Evolutionary conservation across 2,113 vertebrate species (phyloP).

Genomic region (Psephotus haematonotus): DNA sequence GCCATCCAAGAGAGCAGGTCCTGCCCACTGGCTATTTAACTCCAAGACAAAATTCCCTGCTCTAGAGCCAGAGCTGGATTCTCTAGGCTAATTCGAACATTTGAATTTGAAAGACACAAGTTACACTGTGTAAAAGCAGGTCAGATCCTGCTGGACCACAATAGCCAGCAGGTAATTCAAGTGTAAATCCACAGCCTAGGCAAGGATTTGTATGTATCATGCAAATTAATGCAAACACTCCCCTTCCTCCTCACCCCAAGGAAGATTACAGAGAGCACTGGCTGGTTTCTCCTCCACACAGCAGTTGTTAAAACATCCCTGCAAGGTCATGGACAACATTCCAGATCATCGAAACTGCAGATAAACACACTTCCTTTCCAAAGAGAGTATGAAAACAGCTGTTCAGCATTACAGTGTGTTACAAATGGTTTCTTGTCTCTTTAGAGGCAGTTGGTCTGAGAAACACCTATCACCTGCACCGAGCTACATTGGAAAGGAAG

Average conservation of each 20-base stretch:
- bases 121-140: background rate
- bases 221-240: background rate
- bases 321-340: slow-evolving; percentile 35
- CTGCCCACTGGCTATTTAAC: background rate
- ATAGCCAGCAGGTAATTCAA: background rate
- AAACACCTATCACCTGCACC: background rate
- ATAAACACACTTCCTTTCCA: slow-evolving; percentile 38
- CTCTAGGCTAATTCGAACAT: background rate
- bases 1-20: background rate
- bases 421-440: slow-evolving; percentile 36
- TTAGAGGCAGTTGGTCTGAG: slow-evolving; percentile 45
- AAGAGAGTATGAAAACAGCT: slow-evolving; percentile 14
- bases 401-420: background rate
- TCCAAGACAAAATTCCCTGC: background rate
- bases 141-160: background rate
- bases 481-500: background rate
- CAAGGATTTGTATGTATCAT: background rate
- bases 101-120: background rate
- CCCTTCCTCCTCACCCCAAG: background rate
- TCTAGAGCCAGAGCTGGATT: background rate
- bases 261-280: background rate
- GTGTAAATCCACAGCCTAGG: background rate
- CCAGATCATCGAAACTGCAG: background rate
- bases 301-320: background rate
- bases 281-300: background rate